phyloP scores from a whole-genome alignment of 1,140 invertebrate genomes.

The Eueides isabella region DNA sequence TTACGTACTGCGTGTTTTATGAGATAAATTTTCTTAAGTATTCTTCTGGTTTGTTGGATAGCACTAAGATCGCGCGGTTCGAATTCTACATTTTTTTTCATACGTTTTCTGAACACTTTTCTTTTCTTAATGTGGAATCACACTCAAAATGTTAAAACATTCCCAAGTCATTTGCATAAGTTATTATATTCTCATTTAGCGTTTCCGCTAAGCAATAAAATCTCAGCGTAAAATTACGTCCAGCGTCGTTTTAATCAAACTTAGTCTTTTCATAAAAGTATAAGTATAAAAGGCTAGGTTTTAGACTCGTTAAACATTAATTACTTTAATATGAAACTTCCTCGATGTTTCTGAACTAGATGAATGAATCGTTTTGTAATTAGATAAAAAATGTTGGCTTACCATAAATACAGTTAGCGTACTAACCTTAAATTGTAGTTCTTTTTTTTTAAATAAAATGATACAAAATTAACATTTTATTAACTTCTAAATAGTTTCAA shows the following conservation, averaged over 20 bases:
- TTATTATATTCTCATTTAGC: constrained; percentile 12
- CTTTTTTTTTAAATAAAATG: too few species aligned
- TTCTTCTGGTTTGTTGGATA: too few species aligned
- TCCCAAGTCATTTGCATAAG: constrained; percentile 11
- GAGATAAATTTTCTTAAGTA: neutral
- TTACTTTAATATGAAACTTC: constrained; percentile 18
- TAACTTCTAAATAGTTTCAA: neutral
- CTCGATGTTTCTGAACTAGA: constrained; percentile 1
- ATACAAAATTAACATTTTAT: too few species aligned
- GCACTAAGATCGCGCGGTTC: too few species aligned
- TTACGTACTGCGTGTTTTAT: neutral
- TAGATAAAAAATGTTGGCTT: neutral
- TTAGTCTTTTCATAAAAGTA: constrained; percentile 22
- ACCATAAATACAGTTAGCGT: neutral
- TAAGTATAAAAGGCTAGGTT: neutral
- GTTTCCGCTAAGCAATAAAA: constrained; percentile 25
- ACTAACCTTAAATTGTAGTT: too few species aligned
- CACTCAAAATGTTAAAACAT: too few species aligned
- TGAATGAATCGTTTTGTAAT: neutral
- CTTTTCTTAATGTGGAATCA: too few species aligned
- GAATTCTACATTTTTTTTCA: too few species aligned
- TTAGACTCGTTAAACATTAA: constrained; percentile 36
- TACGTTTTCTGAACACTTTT: too few species aligned
- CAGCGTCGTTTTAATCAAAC: constrained; percentile 11
- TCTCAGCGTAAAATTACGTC: constrained; percentile 17